Evolutionary conservation across 2,888 invertebrate species (phyloP).

Genomic region (Zootermopsis nevadensis): DNA sequence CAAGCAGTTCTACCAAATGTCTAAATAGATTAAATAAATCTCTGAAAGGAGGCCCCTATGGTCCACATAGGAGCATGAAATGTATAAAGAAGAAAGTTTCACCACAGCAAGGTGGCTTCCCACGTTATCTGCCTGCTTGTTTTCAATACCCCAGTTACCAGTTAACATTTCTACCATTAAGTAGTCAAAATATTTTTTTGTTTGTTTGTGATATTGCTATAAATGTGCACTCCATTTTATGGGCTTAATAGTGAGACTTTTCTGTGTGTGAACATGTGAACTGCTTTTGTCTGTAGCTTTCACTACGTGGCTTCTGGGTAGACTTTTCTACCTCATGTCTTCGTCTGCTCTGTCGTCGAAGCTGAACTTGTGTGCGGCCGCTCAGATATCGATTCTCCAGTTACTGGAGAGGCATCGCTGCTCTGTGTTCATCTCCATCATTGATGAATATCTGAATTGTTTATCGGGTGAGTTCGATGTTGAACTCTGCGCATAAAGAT

Average conservation of each 20-base stretch:
- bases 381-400: not conserved
- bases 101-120: no score
- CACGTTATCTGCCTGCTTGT: no score
- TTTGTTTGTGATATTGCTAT: not conserved
- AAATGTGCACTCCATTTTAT: not conserved
- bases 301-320: not conserved
- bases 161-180: no score
- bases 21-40: no score
- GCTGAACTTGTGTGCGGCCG: not conserved
- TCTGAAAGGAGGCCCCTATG: no score
- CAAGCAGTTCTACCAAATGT: no score
- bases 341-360: not conserved
- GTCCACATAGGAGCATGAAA: no score
- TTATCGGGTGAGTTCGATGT: not conserved
- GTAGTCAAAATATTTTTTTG: no score
- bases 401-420: not conserved
- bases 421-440: not conserved
- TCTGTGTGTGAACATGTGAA: not conserved
- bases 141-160: no score
- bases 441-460: not conserved
- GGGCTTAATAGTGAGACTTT: not conserved
- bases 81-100: no score
- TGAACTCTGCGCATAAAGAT: no score
- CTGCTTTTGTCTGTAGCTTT: not conserved
- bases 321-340: conserved; percentile 1